Evolutionary conservation across 2,888 invertebrate genomes (phyloP).

Genomic region (Dolichomitus sp.): DNA sequence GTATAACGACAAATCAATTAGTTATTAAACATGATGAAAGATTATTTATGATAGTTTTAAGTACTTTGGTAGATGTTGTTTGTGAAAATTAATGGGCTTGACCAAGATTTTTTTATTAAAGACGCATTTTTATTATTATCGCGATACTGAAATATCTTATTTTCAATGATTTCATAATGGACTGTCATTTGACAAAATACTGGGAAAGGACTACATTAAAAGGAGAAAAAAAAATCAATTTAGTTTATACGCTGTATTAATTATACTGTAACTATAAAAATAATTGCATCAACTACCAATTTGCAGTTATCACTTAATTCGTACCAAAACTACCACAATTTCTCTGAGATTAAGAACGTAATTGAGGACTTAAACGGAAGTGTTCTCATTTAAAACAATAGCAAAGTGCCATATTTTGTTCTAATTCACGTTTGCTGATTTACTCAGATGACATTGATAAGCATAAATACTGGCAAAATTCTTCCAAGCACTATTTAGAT

Average conservation of each 20-base stretch:
- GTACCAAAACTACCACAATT: neutral
- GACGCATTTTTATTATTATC: too few species aligned
- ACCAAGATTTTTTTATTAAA: too few species aligned
- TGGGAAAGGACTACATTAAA: too few species aligned
- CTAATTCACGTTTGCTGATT: neutral
- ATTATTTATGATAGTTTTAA: neutral
- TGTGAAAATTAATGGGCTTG: too few species aligned
- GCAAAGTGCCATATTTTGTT: neutral
- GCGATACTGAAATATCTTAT: too few species aligned
- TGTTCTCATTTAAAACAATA: neutral
- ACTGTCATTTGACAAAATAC: too few species aligned
- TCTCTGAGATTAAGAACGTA: neutral
- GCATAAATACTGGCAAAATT: slow-evolving; percentile 14
- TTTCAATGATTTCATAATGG: too few species aligned
- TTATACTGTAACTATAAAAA: too few species aligned
- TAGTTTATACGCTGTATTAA: too few species aligned
- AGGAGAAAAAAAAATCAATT: too few species aligned
- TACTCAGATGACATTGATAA: neutral
- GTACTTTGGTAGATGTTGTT: too few species aligned
- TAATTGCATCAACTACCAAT: too few species aligned
- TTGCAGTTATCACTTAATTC: neutral
- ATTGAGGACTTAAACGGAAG: neutral
- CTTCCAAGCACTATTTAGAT: slow-evolving; percentile 8
- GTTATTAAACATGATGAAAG: neutral
- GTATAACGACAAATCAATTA: neutral